phyloP scores from a whole-genome alignment of 53 echinoderm and acorn worm species.

The Holothuria leucospilota region DNA sequence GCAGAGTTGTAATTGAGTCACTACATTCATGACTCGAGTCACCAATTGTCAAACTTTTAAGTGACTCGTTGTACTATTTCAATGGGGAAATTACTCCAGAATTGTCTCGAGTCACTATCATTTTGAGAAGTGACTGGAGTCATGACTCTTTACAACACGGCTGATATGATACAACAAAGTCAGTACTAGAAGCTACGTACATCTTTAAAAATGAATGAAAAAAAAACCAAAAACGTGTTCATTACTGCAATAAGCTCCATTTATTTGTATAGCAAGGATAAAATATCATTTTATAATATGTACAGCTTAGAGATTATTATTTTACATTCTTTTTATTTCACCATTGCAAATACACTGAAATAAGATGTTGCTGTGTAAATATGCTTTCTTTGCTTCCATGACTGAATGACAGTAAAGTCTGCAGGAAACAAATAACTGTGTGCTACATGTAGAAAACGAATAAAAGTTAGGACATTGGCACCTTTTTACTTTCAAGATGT shows the following conservation, averaged over 20 bases:
- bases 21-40: too few relatives aligned
- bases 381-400: too few relatives aligned
- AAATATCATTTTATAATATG: constrained; percentile 8
- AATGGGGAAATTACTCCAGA: neutral
- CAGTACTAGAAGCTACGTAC: too few relatives aligned
- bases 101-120: too few relatives aligned
- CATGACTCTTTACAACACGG: too few relatives aligned
- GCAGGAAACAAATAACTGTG: neutral
- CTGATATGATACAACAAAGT: neutral
- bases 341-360: neutral
- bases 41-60: too few relatives aligned
- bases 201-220: neutral
- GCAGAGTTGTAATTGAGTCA: too few relatives aligned
- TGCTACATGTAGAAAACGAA: neutral
- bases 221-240: neutral
- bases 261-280: constrained; percentile 19
- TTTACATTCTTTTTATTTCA: neutral
- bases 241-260: neutral
- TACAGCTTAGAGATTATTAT: neutral
- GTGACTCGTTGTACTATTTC: neutral
- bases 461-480: too few relatives aligned
- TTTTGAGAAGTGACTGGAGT: too few relatives aligned
- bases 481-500: too few relatives aligned
- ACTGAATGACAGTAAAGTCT: neutral
- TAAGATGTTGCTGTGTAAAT: too few relatives aligned